A percentile compares a stretch with the other conserved stretches of the same genome.
Conservation (phyloP, 2,113 vertebrate genomes). For the Barbus barbus region DNA sequence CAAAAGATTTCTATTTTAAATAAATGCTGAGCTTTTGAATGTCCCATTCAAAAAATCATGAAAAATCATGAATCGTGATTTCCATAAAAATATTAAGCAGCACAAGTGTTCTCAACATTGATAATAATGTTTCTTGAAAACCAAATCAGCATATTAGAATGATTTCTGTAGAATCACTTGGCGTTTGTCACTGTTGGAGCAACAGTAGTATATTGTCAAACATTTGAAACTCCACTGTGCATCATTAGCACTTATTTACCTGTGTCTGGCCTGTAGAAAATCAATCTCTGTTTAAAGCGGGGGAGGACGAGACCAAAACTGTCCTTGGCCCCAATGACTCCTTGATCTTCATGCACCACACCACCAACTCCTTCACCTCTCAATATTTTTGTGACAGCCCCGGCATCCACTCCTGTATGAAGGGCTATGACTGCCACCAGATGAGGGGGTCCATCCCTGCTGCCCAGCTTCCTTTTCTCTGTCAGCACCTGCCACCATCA, state of each 20-base stretch:
- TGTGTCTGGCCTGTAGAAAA: conserved; percentile 77
- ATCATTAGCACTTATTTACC: conserved; percentile 66
- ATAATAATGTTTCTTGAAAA: not conserved
- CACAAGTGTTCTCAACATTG: not conserved
- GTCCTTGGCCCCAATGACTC: conserved; percentile 59
- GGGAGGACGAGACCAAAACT: conserved; percentile 84
- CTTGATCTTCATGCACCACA: conserved; percentile 64
- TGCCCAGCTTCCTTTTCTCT: conserved; percentile 89
- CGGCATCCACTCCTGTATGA: conserved; percentile 70
- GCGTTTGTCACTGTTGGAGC: not conserved
- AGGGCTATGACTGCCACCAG: conserved; percentile 85
- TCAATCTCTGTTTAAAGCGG: conserved; percentile 88
- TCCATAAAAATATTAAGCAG: not conserved
- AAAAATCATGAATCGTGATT: not conserved
- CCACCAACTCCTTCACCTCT: conserved; percentile 70
- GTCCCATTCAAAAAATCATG: too few species aligned
- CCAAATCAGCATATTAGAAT: not conserved
- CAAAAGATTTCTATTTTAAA: not conserved
- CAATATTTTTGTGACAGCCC: conserved; percentile 71
- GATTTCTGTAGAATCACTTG: not conserved
- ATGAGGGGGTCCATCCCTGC: conserved; percentile 88
- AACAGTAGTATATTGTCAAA: not conserved
- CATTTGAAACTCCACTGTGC: not conserved
- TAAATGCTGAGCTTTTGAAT: too few species aligned
- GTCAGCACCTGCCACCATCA: conserved; percentile 80